phyloP scores from a whole-genome alignment of 1,140 invertebrate species.

The Drosophila repletoides region DNA sequence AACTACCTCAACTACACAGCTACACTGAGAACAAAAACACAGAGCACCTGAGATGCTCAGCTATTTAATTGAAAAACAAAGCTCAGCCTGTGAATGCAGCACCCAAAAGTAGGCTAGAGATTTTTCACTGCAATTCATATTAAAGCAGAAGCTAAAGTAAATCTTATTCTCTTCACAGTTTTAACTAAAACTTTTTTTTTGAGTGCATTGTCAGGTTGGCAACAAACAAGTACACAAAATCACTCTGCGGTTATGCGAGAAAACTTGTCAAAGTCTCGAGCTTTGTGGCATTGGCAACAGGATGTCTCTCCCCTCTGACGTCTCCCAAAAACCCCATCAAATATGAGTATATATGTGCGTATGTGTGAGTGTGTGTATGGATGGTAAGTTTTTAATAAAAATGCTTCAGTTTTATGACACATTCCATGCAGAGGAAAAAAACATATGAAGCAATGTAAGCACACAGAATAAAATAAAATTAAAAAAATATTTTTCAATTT shows the following conservation, averaged over 20 bases:
- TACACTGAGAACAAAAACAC: too few species aligned
- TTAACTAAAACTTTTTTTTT: too few species aligned
- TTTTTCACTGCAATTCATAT: too few species aligned
- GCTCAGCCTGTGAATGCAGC: too few species aligned
- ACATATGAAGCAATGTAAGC: background rate
- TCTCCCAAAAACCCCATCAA: too few species aligned
- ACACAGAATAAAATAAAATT: background rate
- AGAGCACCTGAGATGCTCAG: too few species aligned
- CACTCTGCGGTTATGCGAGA: constrained; percentile 30
- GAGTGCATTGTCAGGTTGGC: background rate
- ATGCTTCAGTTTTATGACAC: constrained; percentile 62
- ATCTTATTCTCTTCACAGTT: too few species aligned
- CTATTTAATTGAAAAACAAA: too few species aligned
- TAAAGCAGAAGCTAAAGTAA: too few species aligned
- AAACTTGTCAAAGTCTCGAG: constrained; percentile 35
- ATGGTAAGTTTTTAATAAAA: constrained; percentile 71
- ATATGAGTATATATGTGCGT: background rate
- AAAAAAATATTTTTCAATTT: background rate
- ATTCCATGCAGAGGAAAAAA: constrained; percentile 41
- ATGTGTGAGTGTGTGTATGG: background rate
- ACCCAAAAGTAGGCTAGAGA: too few species aligned
- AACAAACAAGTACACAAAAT: constrained; percentile 21
- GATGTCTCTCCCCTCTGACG: too few species aligned
- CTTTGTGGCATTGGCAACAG: constrained; percentile 6
- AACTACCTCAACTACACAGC: too few species aligned